phyloP scores from a whole-genome alignment of 2,113 vertebrate genomes.

The Sorex araneus region DNA sequence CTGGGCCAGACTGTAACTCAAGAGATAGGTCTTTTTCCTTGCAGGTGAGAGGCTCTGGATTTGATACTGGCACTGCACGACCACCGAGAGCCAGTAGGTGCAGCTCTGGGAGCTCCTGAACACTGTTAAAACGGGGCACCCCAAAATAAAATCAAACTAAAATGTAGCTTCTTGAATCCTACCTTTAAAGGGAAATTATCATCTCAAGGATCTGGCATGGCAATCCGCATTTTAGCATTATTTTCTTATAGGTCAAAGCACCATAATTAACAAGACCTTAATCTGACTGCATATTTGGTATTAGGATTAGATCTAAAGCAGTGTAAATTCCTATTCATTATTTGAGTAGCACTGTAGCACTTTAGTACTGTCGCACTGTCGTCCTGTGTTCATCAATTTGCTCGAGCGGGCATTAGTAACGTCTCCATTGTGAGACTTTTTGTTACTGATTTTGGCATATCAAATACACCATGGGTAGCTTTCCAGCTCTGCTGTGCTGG shows the following conservation, averaged over 20 bases:
- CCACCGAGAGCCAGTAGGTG: too few species aligned
- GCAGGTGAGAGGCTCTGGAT: not conserved
- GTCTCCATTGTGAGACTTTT: too few species aligned
- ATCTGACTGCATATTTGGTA: not conserved
- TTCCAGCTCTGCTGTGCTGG: too few species aligned
- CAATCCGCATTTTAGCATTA: not conserved
- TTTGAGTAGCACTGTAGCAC: too few species aligned
- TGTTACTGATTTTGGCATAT: too few species aligned
- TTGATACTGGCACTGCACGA: too few species aligned
- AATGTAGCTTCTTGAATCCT: conserved; percentile 4
- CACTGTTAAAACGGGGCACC: too few species aligned
- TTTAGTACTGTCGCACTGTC: too few species aligned
- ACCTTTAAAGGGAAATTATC: conserved; percentile 1
- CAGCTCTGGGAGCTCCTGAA: too few species aligned
- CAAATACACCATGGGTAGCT: too few species aligned
- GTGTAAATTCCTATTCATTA: not conserved
- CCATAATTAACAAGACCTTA: not conserved
- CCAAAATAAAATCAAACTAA: not conserved
- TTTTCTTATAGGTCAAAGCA: not conserved
- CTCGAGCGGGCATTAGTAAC: too few species aligned
- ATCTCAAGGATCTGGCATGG: not conserved
- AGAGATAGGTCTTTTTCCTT: not conserved
- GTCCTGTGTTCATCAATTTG: too few species aligned
- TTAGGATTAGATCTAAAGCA: not conserved
- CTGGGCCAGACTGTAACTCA: not conserved